Base-by-base conservation (phyloP, 1,140 invertebrate species). In the Euglossa dilemma region DNA sequence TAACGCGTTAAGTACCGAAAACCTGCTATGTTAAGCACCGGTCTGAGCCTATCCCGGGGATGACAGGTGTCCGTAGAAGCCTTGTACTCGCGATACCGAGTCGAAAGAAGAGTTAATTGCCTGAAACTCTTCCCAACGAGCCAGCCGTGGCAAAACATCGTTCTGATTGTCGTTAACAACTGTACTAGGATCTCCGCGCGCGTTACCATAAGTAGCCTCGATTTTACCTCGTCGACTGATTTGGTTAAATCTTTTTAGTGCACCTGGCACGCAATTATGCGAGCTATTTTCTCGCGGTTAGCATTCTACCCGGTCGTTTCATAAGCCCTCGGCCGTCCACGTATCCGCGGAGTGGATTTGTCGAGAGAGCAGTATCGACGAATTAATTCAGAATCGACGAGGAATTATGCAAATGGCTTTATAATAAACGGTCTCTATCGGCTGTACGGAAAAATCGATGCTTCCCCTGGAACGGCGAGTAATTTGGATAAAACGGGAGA, bases 51-150 rank as follows among this genome's bases (percentile, higher is more conserved):
- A 16, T 81, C 52, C 47, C 16, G 63, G 75, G 28, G 61, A 81
- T 81, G 72, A 81, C 79, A 81, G 79, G 61, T 81, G 79, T 75
- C 71, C 59, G 43, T 47, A 47, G 56, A 61, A 66, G 20, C 61
- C n/a, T 66, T 66, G 52, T 56, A 43, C 61, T 56, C 59, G 71
- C 50, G n/a, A 75, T 64, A 64, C 36, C 59, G 52, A 63, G 73
- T 75, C 61, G 71, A 75, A 75, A 75, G 79, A 75, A 73, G 50
- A 75, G 79, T 75, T 81, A 81, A 81, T 81, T 75, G 79, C 79
- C 45, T 54, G 61, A 64, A 63, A 56, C 72, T 66, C 59, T 64
- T 74, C 50, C n/a, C 47, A 54, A 66, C 75, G 61, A 77, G 61
- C 47, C 79, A 28, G 28, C 52, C 71, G 45, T 56, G 54, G 23